Percentiles rank a stretch among this genome's conserved stretches.
These are phyloP conservation scores for Pachymerium ferrugineum DNA, from an alignment of 2,888 invertebrate genomes.

Conservation along the genomic window DNA sequence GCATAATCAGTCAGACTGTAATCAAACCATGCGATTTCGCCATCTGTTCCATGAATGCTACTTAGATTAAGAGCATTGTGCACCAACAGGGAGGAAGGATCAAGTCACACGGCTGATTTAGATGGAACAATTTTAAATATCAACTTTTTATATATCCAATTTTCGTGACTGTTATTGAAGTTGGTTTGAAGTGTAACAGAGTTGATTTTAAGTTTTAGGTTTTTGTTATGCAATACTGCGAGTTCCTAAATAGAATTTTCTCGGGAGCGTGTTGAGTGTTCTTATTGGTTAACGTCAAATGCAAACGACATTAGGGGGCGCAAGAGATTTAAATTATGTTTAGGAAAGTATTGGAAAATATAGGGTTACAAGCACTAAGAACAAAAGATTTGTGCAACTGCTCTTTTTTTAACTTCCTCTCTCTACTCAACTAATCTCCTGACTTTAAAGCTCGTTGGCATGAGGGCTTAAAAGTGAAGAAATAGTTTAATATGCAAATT, in stretches of 20 bases:
- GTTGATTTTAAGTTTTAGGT: neutral
- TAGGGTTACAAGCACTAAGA: too few relatives aligned
- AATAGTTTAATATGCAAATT: neutral
- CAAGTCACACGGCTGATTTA: neutral
- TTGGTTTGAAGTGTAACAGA: too few relatives aligned
- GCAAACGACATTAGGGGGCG: neutral
- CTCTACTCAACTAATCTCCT: neutral
- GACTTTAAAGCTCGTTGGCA: neutral
- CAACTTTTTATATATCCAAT: too few relatives aligned
- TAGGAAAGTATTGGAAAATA: neutral
- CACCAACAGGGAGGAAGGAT: neutral
- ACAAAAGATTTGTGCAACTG: too few relatives aligned
- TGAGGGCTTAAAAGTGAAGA: neutral
- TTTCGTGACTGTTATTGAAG: too few relatives aligned
- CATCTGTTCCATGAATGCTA: neutral
- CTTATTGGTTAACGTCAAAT: neutral
- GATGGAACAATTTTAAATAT: too few relatives aligned
- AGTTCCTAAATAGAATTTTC: slow-evolving; percentile 11
- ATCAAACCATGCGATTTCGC: slow-evolving; percentile 1
- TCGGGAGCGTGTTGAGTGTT: neutral
- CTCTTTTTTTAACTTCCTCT: too few relatives aligned
- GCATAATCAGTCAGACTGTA: slow-evolving; percentile 1
- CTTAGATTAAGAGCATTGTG: neutral
- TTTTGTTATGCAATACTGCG: slow-evolving; percentile 5
- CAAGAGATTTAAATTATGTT: neutral